phyloP scores from a whole-genome alignment of 2,888 invertebrate species.

The Drosophila niveifrons region DNA sequence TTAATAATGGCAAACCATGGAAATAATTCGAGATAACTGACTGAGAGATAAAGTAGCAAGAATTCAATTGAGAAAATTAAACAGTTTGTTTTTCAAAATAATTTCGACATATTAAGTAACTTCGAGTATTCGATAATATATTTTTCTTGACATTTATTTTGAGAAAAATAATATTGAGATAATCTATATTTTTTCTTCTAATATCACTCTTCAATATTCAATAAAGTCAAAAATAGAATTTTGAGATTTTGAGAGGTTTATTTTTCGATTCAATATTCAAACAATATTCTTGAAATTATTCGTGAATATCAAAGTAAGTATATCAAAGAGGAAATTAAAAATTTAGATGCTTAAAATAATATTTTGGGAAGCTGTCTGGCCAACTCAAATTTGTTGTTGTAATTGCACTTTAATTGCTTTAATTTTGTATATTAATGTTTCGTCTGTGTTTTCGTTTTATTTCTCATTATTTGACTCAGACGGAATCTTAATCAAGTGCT shows the following conservation, averaged over 20 bases:
- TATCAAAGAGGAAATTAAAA: background rate
- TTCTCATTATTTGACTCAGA: background rate
- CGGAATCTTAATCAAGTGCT: slow-evolving; percentile 30
- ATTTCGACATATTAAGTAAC: too few relatives aligned
- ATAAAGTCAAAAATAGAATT: too few relatives aligned
- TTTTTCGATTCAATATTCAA: too few relatives aligned
- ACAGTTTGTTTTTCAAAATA: too few relatives aligned
- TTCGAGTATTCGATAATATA: too few relatives aligned
- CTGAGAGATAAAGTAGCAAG: background rate
- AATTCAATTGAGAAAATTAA: background rate
- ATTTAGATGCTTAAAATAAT: background rate
- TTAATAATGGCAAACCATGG: background rate
- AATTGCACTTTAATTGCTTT: slow-evolving; percentile 3
- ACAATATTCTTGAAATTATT: too few relatives aligned
- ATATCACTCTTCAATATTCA: too few relatives aligned
- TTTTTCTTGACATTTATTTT: too few relatives aligned
- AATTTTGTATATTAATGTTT: slow-evolving; percentile 1
- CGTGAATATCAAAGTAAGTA: background rate
- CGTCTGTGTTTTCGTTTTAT: background rate
- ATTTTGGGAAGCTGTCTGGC: background rate
- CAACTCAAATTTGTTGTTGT: background rate
- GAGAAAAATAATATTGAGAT: too few relatives aligned
- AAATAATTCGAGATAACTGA: background rate
- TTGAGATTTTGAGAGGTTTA: too few relatives aligned
- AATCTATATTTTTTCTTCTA: too few relatives aligned